Conservation (phyloP, 2,113 vertebrate genomes). For the Seriola dumerili region DNA sequence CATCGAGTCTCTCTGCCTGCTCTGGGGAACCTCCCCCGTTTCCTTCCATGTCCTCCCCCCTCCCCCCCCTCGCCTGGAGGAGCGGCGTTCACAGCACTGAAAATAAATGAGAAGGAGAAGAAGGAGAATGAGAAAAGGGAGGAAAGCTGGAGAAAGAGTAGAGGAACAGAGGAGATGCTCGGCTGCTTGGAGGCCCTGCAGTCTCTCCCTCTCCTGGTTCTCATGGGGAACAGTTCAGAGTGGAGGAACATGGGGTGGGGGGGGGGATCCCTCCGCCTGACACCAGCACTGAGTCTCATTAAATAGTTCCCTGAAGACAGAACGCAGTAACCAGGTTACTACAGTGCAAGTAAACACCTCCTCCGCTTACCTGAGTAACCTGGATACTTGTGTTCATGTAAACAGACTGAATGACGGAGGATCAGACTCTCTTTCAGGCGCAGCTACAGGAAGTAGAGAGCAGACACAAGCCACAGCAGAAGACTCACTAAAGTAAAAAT, state of each 20-base stretch:
- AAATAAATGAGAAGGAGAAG: slow-evolving; percentile 28
- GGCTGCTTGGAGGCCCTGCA: slow-evolving; percentile 62
- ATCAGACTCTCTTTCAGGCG: too few species aligned
- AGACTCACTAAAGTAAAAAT: too few species aligned
- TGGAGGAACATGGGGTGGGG: slow-evolving; percentile 32
- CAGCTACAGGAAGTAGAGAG: background rate
- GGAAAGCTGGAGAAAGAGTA: slow-evolving; percentile 16
- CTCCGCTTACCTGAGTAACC: slow-evolving; percentile 3
- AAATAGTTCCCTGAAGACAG: slow-evolving; percentile 73
- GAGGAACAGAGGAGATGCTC: slow-evolving; percentile 53
- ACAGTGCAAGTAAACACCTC: background rate
- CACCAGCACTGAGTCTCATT: slow-evolving; percentile 68
- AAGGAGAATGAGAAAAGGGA: background rate
- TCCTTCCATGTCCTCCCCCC: slow-evolving; percentile 20
- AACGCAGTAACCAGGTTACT: slow-evolving; percentile 18
- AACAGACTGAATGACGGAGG: background rate
- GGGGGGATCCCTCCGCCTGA: slow-evolving; percentile 46
- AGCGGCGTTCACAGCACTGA: slow-evolving; percentile 45
- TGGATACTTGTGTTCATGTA: background rate
- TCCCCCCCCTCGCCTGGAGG: background rate
- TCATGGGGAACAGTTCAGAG: slow-evolving; percentile 46
- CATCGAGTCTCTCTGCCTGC: slow-evolving; percentile 37
- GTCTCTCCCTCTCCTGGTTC: slow-evolving; percentile 52
- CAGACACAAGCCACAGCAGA: background rate
- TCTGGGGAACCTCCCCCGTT: slow-evolving; percentile 29